Evolutionary conservation across 2,888 invertebrate genomes (phyloP).

Genomic region (Drosophila sordidapex): DNA sequence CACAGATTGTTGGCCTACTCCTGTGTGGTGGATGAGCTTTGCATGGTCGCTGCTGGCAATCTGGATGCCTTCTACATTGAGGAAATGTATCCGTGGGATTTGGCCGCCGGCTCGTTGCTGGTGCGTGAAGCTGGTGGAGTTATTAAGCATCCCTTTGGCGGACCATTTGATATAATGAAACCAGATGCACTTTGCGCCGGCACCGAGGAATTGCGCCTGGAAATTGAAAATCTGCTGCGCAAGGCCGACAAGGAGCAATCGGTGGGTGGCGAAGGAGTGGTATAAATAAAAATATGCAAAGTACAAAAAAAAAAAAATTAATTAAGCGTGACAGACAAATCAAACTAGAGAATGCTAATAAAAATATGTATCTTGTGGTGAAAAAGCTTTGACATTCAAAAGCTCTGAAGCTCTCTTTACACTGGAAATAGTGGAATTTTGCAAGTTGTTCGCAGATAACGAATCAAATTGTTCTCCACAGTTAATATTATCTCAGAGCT

Average conservation of each 20-base stretch:
- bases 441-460: neutral
- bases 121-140: slow-evolving; percentile 91
- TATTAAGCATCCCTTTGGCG: slow-evolving; percentile 88
- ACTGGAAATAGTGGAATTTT: slow-evolving; percentile 17
- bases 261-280: slow-evolving; percentile 72
- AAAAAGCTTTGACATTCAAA: neutral
- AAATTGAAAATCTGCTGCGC: slow-evolving; percentile 86
- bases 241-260: slow-evolving; percentile 85
- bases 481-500: neutral
- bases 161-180: slow-evolving; percentile 87
- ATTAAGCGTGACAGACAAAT: slow-evolving; percentile 70
- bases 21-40: slow-evolving; percentile 90
- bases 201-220: slow-evolving; percentile 85
- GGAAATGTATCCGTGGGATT: slow-evolving; percentile 92
- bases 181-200: slow-evolving; percentile 86
- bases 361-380: slow-evolving; percentile 7
- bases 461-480: neutral
- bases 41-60: slow-evolving; percentile 89
- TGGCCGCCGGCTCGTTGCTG: slow-evolving; percentile 90
- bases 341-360: slow-evolving; percentile 13
- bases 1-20: slow-evolving; percentile 87
- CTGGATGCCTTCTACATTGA: slow-evolving; percentile 90
- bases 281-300: slow-evolving; percentile 22
- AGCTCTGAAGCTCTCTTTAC: slow-evolving; percentile 17
- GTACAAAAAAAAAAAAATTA: slow-evolving; percentile 73